Percentiles rank a stretch among this genome's conserved stretches.
phyloP scores from a whole-genome alignment of 1,140 invertebrate genomes.

The Frieseomelitta varia region DNA sequence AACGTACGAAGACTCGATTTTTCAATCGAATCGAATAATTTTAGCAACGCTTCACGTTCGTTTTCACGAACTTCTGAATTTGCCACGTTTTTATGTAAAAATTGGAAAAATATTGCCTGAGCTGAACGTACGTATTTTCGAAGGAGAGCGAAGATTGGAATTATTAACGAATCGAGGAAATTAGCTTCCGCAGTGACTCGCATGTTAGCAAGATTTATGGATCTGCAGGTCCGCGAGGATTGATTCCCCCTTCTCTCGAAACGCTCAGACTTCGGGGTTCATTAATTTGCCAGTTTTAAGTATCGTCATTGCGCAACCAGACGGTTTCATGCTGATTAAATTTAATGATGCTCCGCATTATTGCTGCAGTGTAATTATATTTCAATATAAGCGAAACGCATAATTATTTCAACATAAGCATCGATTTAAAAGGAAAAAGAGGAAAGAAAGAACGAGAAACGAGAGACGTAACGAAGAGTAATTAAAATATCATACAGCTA shows the following conservation, averaged over 20 bases:
- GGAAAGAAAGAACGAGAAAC: not conserved
- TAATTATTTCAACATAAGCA: not conserved
- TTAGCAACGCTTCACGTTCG: too few relatives aligned
- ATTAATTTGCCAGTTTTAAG: slow-evolving; percentile 17
- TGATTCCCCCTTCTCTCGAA: not conserved
- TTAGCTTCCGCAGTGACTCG: slow-evolving; percentile 7
- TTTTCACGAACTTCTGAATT: too few relatives aligned
- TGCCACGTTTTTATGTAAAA: too few relatives aligned
- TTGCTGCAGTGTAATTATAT: not conserved
- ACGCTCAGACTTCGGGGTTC: slow-evolving; percentile 5
- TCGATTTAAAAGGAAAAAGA: not conserved
- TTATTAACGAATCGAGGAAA: not conserved
- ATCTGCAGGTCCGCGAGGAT: not conserved
- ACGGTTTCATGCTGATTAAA: slow-evolving; percentile 9
- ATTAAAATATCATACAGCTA: not conserved
- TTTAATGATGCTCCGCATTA: slow-evolving; percentile 1
- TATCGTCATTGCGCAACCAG: slow-evolving; percentile 6
- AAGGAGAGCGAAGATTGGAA: not conserved
- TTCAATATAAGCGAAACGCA: not conserved
- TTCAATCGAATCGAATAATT: too few relatives aligned
- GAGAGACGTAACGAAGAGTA: not conserved
- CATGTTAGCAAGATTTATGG: slow-evolving; percentile 14
- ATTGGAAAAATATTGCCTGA: too few relatives aligned
- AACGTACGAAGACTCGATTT: too few relatives aligned
- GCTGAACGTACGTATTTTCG: too few relatives aligned